Percentiles rank a stretch among this genome's conserved stretches.
Conservation (phyloP, 2,113 vertebrate genomes). For the Pipa parva region DNA sequence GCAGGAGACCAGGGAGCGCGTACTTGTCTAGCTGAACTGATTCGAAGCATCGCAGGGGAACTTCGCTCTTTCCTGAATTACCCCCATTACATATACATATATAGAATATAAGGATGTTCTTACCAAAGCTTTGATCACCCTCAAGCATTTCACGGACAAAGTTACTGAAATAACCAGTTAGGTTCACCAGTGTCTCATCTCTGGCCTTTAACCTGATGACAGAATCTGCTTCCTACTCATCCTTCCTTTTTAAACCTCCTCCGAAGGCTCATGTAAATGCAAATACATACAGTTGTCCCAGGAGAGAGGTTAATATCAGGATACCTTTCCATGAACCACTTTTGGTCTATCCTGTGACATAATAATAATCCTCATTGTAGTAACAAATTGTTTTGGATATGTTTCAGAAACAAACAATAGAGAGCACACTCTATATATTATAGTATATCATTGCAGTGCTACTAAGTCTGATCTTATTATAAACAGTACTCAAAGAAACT, state of each 20-base stretch:
- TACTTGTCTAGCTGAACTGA: too few species aligned
- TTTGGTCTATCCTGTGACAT: conserved; percentile 15
- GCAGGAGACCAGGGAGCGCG: too few species aligned
- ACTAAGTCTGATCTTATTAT: too few species aligned
- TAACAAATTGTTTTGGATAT: too few species aligned
- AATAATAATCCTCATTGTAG: too few species aligned
- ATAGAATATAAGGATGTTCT: conserved; percentile 33
- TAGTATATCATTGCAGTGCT: too few species aligned
- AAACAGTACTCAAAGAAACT: too few species aligned
- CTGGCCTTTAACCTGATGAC: conserved; percentile 40
- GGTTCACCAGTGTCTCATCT: conserved; percentile 34
- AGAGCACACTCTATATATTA: too few species aligned
- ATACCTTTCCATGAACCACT: conserved; percentile 48
- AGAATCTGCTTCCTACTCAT: conserved; percentile 49
- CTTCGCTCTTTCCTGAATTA: too few species aligned
- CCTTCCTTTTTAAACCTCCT: conserved; percentile 48
- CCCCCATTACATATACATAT: too few species aligned
- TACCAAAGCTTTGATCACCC: conserved; percentile 39
- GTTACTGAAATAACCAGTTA: conserved; percentile 50
- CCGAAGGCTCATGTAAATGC: conserved; percentile 56
- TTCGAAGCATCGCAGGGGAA: too few species aligned
- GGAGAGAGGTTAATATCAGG: conserved; percentile 43
- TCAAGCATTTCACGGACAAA: conserved; percentile 54
- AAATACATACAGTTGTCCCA: conserved; percentile 53
- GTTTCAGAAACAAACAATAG: too few species aligned